Percentiles rank a stretch among this genome's conserved stretches.
These are phyloP conservation scores for Cervus canadensis DNA, from an alignment of 2,113 vertebrate genomes.

Conservation along the genomic window DNA sequence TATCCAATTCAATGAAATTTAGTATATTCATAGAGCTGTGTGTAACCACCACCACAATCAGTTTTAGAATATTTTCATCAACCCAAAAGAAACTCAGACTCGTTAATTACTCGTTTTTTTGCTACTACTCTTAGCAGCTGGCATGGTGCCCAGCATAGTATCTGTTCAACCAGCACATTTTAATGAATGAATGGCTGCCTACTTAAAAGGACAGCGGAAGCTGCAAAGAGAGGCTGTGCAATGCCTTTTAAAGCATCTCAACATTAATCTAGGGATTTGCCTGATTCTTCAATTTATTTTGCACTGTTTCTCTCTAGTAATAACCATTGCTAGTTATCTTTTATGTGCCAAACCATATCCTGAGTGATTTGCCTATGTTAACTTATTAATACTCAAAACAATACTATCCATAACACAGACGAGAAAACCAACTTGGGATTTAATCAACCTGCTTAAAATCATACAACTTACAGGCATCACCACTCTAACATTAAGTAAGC, in stretches of 20 bases:
- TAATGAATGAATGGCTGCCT: neutral
- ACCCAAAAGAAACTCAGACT: neutral
- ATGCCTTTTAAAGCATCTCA: neutral
- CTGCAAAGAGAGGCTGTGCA: neutral
- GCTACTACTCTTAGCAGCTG: neutral
- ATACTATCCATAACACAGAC: neutral
- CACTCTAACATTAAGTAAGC: neutral
- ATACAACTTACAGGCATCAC: neutral
- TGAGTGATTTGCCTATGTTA: neutral
- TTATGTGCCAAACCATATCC: neutral
- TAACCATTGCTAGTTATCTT: neutral
- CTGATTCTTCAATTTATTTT: neutral
- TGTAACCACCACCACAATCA: neutral
- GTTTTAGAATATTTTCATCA: neutral
- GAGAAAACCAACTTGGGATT: neutral
- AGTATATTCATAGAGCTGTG: neutral
- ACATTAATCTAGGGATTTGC: neutral
- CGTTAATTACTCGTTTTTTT: neutral
- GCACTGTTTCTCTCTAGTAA: neutral
- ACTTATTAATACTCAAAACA: neutral
- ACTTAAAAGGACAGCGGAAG: neutral
- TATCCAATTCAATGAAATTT: neutral
- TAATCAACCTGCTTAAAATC: neutral
- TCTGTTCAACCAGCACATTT: neutral
- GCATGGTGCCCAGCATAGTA: neutral